Conservation (phyloP, 2,888 invertebrate genomes). For the Idaea dimidiata region DNA sequence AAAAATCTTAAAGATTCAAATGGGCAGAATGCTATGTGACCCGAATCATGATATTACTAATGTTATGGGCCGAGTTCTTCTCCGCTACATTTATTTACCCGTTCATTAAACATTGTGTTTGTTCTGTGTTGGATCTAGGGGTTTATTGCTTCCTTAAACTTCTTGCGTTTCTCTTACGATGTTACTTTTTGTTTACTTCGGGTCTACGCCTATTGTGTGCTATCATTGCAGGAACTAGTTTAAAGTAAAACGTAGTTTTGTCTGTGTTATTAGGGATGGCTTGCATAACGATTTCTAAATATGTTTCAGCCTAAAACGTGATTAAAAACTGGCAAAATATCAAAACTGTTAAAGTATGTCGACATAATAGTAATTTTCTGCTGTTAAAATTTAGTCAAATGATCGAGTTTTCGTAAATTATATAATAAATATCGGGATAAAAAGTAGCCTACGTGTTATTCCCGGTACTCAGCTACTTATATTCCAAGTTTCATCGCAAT, state of each 20-base stretch:
- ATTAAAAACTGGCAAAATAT: no score
- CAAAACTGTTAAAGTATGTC: no score
- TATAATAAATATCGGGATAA: no score
- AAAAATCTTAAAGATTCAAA: background rate
- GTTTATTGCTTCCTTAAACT: background rate
- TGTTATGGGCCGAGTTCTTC: background rate
- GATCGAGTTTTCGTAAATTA: no score
- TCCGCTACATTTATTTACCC: background rate
- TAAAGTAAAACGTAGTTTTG: background rate
- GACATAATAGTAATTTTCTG: no score
- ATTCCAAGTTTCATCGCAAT: no score
- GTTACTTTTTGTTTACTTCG: background rate
- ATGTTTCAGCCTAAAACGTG: no score
- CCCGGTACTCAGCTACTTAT: no score
- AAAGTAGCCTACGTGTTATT: no score
- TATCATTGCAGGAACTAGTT: background rate
- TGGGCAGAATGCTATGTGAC: background rate
- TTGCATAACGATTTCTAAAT: no score
- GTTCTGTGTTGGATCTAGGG: background rate
- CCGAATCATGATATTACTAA: background rate
- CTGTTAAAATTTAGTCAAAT: no score
- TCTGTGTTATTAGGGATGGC: no score
- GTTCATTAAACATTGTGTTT: background rate
- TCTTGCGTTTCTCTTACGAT: background rate
- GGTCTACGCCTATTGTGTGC: background rate